Percentiles rank a stretch among this genome's conserved stretches.
Conservation (phyloP, 2,797 vertebrate genomes). For the Labeo calbasu region DNA sequence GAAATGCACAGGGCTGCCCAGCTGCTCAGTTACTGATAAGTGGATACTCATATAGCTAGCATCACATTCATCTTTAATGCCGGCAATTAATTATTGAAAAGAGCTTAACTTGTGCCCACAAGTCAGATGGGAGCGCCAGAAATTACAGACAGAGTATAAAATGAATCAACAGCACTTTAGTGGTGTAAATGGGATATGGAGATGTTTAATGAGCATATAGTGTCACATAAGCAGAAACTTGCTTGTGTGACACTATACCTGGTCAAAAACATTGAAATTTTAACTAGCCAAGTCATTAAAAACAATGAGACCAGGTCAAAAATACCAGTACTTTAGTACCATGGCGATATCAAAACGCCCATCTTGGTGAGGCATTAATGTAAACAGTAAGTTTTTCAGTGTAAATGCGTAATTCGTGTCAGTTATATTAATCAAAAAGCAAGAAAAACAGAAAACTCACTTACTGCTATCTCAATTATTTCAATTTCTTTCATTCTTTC, state of each 20-base stretch:
- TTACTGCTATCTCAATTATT: too few species aligned
- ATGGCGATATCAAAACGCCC: not conserved
- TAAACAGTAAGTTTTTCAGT: not conserved
- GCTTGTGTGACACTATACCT: not conserved
- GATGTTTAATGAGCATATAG: not conserved
- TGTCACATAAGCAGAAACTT: not conserved
- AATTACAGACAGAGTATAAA: conserved; percentile 7
- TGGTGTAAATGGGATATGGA: not conserved
- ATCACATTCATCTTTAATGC: conserved; percentile 59
- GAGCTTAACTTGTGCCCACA: conserved; percentile 42
- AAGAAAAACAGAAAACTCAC: too few species aligned
- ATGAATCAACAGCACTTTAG: conserved; percentile 28
- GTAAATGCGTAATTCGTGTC: not conserved
- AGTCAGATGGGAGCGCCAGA: conserved; percentile 26
- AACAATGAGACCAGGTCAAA: not conserved
- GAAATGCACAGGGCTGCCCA: conserved; percentile 25
- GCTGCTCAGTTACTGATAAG: conserved; percentile 53
- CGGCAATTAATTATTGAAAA: conserved; percentile 53
- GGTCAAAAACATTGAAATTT: not conserved
- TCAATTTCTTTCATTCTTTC: too few species aligned
- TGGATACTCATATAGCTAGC: conserved; percentile 39
- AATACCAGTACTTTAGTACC: not conserved
- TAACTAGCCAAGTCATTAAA: not conserved
- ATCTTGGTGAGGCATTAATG: not conserved
- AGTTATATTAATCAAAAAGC: too few species aligned